Percentiles rank a stretch among this genome's conserved stretches.
These are phyloP conservation scores for Idaea dimidiata DNA, from an alignment of 2,888 invertebrate species.

Conservation along the genomic window DNA sequence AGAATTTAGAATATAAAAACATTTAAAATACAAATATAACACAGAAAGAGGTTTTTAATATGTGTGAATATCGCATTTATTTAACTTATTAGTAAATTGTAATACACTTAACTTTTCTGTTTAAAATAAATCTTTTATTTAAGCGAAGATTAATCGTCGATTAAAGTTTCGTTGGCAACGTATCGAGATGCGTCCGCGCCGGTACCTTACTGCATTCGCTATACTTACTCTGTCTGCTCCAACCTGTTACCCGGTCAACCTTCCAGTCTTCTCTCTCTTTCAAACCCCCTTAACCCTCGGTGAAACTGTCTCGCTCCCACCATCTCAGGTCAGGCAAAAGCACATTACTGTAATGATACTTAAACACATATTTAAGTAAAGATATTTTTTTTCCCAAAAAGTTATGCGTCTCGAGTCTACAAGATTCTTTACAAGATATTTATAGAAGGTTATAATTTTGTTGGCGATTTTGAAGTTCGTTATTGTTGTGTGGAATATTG, in stretches of 20 bases:
- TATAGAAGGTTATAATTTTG: constrained; percentile 20
- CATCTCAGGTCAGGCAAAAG: constrained; percentile 69
- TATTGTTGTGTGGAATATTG: constrained; percentile 7
- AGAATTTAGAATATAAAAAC: no score
- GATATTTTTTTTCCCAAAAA: constrained; percentile 69
- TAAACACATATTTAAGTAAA: constrained; percentile 80
- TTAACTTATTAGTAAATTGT: not conserved
- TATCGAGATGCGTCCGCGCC: constrained; percentile 56
- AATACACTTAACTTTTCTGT: not conserved
- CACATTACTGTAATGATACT: constrained; percentile 78
- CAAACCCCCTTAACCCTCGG: constrained; percentile 28
- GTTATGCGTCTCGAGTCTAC: constrained; percentile 50
- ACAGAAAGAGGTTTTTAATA: no score
- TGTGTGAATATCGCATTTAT: not conserved
- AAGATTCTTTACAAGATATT: constrained; percentile 26
- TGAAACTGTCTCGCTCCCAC: constrained; percentile 46
- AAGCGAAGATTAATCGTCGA: constrained; percentile 30
- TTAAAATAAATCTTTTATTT: constrained; percentile 18
- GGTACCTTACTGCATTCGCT: constrained; percentile 72
- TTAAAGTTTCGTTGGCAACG: constrained; percentile 33
- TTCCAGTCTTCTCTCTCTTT: constrained; percentile 51
- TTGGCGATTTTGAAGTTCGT: constrained; percentile 17
- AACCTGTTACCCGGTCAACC: constrained; percentile 79
- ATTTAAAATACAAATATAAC: no score
- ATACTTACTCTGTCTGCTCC: constrained; percentile 70